phyloP scores from a whole-genome alignment of 2,797 vertebrate species.

The Epinephelus malabaricus region DNA sequence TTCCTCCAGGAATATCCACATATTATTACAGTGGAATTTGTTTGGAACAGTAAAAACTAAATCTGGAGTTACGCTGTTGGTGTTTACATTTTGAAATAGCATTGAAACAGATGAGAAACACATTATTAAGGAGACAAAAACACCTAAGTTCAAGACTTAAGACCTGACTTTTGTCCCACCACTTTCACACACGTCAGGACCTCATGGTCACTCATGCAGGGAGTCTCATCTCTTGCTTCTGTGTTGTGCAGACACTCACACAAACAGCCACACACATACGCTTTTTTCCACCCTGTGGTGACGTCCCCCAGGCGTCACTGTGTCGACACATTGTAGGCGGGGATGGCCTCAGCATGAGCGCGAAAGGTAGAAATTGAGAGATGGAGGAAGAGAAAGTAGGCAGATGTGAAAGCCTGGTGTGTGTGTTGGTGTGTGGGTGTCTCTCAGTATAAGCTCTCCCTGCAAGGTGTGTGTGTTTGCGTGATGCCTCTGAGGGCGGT shows the following conservation, averaged over 20 bases:
- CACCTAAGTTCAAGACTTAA: background rate
- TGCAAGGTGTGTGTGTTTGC: slow-evolving; percentile 52
- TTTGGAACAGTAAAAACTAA: background rate
- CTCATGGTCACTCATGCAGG: slow-evolving; percentile 56
- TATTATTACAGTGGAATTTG: background rate
- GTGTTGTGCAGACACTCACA: slow-evolving; percentile 27
- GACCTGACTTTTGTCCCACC: slow-evolving; percentile 47
- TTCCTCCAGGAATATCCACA: background rate
- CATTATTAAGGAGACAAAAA: background rate
- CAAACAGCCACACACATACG: slow-evolving; percentile 16
- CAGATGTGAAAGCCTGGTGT: slow-evolving; percentile 66
- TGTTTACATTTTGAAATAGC: background rate
- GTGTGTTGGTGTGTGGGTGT: slow-evolving; percentile 54
- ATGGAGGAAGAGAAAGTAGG: slow-evolving; percentile 72
- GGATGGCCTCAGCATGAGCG: slow-evolving; percentile 58
- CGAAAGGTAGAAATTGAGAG: slow-evolving; percentile 64
- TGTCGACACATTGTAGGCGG: slow-evolving; percentile 67
- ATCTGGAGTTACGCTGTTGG: background rate
- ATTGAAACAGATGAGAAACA: slow-evolving; percentile 1
- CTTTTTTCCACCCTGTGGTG: slow-evolving; percentile 77
- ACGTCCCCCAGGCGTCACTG: slow-evolving; percentile 70
- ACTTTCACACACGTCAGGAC: slow-evolving; percentile 77
- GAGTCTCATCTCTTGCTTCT: slow-evolving; percentile 53
- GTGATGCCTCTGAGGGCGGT: slow-evolving; percentile 55
- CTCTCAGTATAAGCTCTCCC: slow-evolving; percentile 55